phyloP scores from a whole-genome alignment of 2,888 invertebrate species.

The Chrysotoxum bicinctum region DNA sequence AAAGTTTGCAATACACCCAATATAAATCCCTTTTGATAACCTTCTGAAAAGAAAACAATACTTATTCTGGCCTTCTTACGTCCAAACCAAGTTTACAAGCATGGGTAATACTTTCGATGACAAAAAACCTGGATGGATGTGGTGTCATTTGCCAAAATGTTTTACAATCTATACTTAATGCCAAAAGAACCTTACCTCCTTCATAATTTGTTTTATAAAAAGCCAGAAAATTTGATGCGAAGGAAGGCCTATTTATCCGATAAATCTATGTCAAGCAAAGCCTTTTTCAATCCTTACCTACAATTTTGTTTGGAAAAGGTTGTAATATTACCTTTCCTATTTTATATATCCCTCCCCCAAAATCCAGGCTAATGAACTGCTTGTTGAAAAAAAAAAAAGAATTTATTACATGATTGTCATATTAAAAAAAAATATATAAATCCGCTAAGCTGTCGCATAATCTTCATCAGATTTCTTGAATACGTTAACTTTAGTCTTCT shows the following conservation, averaged over 20 bases:
- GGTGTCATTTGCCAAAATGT: conserved; percentile 28
- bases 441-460: conserved; percentile 44
- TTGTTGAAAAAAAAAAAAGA: conserved; percentile 34
- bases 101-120: too few species aligned
- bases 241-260: conserved; percentile 30
- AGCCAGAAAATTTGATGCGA: conserved; percentile 24
- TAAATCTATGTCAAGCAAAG: conserved; percentile 50
- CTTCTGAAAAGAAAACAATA: not conserved
- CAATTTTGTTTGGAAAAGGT: conserved; percentile 24
- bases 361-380: conserved; percentile 62
- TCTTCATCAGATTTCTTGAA: conserved; percentile 58
- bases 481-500: conserved; percentile 65
- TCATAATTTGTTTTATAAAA: conserved; percentile 41
- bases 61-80: not conserved
- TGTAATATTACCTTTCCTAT: not conserved
- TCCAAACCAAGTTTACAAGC: not conserved
- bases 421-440: conserved; percentile 61
- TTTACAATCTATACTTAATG: conserved; percentile 26
- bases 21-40: not conserved
- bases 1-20: not conserved
- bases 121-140: too few species aligned
- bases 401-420: conserved; percentile 58
- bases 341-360: not conserved
- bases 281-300: conserved; percentile 31
- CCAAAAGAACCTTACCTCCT: conserved; percentile 14